Percentiles rank a stretch among this genome's conserved stretches.
Evolutionary conservation across 2,113 vertebrate genomes (phyloP).

Genomic region (Calonectris borealis): DNA sequence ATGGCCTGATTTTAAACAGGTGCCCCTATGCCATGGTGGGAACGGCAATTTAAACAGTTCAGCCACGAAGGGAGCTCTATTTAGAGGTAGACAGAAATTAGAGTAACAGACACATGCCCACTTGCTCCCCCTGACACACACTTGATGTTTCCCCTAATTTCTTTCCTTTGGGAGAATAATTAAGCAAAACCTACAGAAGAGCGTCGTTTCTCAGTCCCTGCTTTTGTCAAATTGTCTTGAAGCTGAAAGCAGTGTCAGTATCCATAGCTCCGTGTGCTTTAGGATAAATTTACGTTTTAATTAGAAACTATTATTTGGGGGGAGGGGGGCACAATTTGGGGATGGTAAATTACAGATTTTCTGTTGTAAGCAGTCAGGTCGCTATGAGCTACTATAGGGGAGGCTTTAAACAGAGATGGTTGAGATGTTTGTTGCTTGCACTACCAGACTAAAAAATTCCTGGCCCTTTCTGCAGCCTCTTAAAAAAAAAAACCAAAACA

Average conservation of each 20-base stretch:
- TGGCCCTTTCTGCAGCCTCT: too few relatives aligned
- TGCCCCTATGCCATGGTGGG: background rate
- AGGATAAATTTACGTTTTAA: background rate
- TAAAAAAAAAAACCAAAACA: too few relatives aligned
- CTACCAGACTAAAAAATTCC: background rate
- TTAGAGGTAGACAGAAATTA: background rate
- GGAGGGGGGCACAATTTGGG: background rate
- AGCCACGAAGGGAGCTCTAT: background rate
- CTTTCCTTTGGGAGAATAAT: background rate
- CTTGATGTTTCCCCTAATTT: background rate
- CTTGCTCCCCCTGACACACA: background rate
- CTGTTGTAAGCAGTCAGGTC: background rate
- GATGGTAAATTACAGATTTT: background rate
- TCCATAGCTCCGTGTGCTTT: background rate
- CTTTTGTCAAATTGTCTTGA: background rate
- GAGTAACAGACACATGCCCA: background rate
- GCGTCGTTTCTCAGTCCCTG: fast-evolving
- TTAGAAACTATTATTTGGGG: background rate
- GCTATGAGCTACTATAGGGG: background rate
- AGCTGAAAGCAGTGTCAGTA: background rate
- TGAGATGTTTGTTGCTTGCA: background rate
- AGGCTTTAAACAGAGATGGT: background rate
- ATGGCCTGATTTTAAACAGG: background rate
- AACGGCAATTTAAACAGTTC: background rate
- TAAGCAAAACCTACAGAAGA: background rate